Conservation (phyloP, 2,797 vertebrate species). For the Aphelocoma californica region DNA sequence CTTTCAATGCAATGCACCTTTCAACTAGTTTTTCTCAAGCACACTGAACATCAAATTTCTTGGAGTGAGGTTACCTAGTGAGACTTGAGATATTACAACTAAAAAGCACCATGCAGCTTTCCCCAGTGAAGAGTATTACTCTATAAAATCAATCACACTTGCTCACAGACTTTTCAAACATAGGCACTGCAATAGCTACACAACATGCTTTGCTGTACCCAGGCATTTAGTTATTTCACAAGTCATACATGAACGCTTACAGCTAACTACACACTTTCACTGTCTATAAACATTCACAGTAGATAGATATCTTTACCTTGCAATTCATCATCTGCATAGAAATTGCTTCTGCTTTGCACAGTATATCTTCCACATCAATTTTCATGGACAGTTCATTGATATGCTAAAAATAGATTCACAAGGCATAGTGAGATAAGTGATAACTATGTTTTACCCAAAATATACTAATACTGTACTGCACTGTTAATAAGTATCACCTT, state of each 20-base stretch:
- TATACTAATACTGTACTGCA: not conserved
- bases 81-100: not conserved
- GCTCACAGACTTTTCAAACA: not conserved
- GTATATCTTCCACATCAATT: constrained; percentile 89
- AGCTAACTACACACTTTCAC: not conserved
- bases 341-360: constrained; percentile 93
- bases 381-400: constrained; percentile 98
- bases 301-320: constrained; percentile 80
- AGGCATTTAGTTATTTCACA: not conserved
- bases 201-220: not conserved
- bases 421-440: constrained; percentile 23
- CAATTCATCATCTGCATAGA: constrained; percentile 90
- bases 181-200: not conserved
- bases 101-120: not conserved
- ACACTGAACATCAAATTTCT: not conserved
- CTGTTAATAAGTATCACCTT: not conserved
- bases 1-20: not conserved
- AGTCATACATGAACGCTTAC: not conserved
- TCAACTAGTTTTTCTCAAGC: not conserved
- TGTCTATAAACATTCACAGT: not conserved
- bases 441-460: not conserved
- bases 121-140: not conserved
- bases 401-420: constrained; percentile 82
- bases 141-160: not conserved
- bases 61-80: not conserved